Evolutionary conservation across 2,888 invertebrate genomes (phyloP).

Genomic region (Lacanobia oleracea): DNA sequence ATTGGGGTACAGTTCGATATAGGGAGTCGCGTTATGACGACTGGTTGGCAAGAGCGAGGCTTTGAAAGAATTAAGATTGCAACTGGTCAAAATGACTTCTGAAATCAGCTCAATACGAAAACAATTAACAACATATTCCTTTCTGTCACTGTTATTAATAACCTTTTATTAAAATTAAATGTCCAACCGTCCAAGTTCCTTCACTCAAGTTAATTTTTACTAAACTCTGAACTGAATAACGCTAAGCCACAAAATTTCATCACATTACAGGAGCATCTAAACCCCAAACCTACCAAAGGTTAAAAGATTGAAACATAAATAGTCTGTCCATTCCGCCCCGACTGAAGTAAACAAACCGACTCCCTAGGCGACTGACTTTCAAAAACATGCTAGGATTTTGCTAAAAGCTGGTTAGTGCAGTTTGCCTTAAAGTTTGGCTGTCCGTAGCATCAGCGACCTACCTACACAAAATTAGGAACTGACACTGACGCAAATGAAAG

Average conservation of each 20-base stretch:
- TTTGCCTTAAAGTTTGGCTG: constrained; percentile 26
- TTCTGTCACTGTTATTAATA: too few relatives aligned
- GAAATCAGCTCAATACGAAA: background rate
- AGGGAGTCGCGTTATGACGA: background rate
- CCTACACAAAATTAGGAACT: constrained; percentile 9
- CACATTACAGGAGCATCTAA: background rate
- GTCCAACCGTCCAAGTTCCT: background rate
- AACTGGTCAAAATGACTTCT: background rate
- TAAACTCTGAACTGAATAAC: background rate
- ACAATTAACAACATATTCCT: too few relatives aligned
- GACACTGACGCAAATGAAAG: background rate
- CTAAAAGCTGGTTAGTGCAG: constrained; percentile 39
- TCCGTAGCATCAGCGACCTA: background rate
- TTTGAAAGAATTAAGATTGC: background rate
- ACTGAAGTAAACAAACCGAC: constrained; percentile 28
- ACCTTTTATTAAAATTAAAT: background rate
- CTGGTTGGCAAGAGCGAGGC: background rate
- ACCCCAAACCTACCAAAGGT: constrained; percentile 2
- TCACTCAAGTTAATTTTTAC: too few relatives aligned
- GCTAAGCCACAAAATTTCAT: background rate
- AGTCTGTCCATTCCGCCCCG: constrained; percentile 22
- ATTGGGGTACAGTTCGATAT: background rate
- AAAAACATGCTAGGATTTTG: constrained; percentile 32
- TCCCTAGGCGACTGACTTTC: constrained; percentile 29
- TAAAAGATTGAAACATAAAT: constrained; percentile 43